phyloP scores from a whole-genome alignment of 64 coral and sea anemone species.

The Hydrozoanthus tunicans region DNA sequence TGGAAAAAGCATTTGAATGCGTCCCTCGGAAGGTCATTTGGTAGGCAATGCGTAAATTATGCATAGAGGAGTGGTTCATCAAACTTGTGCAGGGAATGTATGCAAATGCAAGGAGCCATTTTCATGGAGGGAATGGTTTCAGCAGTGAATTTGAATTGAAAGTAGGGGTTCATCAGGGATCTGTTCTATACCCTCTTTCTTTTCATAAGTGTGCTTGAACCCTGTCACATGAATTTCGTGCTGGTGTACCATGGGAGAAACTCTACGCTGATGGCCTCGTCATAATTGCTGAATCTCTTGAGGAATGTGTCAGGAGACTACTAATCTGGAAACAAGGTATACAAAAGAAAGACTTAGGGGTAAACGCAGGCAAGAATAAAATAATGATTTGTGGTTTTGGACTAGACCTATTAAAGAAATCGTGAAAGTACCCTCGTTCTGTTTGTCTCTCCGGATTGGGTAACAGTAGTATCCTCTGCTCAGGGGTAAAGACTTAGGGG shows the following conservation, averaged over 20 bases:
- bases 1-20: background rate
- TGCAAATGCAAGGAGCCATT: background rate
- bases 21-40: background rate
- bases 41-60: background rate
- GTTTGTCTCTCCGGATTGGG: no score
- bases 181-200: background rate
- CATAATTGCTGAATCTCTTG: background rate
- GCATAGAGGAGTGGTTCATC: background rate
- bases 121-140: no score
- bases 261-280: conserved; percentile 15
- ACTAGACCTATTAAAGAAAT: background rate
- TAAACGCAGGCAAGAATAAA: background rate
- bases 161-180: no score
- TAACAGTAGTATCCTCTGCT: no score
- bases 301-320: background rate
- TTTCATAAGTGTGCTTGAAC: conserved; percentile 18
- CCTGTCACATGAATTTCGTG: background rate
- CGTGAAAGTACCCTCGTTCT: no score
- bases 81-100: background rate
- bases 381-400: background rate
- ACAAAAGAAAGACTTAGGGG: background rate
- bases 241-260: conserved; percentile 9
- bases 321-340: background rate
- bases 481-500: no score
- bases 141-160: no score